phyloP scores from a whole-genome alignment of 2,888 invertebrate genomes.

The Lochmaea capreae region DNA sequence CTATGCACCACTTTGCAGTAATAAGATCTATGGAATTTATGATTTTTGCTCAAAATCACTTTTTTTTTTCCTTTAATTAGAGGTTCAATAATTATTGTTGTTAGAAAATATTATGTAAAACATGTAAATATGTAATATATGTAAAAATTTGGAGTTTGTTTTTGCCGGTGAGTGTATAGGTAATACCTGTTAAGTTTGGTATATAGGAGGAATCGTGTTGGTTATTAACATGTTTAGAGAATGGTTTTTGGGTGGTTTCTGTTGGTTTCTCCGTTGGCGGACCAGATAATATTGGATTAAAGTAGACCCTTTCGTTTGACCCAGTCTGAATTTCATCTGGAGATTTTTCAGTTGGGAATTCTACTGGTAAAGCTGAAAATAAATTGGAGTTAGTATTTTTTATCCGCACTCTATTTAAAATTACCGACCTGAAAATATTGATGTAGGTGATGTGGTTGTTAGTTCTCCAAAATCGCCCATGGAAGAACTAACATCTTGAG shows the following conservation, averaged over 20 bases:
- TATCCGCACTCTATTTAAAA: not conserved
- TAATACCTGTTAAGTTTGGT: conserved; percentile 4
- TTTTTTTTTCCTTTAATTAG: too few relatives aligned
- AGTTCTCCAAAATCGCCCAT: not conserved
- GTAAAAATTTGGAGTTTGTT: too few relatives aligned
- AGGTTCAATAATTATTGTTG: too few relatives aligned
- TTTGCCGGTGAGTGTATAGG: too few relatives aligned
- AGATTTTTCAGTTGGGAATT: conserved; percentile 6
- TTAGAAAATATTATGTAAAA: too few relatives aligned
- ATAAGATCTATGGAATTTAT: too few relatives aligned
- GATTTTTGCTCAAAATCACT: too few relatives aligned
- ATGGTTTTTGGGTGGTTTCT: not conserved
- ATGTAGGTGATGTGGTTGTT: not conserved
- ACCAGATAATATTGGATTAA: conserved; percentile 3
- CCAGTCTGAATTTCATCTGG: not conserved
- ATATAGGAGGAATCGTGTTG: not conserved
- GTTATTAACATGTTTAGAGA: not conserved
- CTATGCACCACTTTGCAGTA: too few relatives aligned
- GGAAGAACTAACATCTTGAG: not conserved
- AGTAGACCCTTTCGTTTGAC: not conserved
- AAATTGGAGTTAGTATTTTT: not conserved
- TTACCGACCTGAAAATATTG: not conserved
- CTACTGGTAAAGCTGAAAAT: conserved; percentile 9
- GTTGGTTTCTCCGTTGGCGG: not conserved
- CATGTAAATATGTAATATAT: too few relatives aligned